These are phyloP conservation scores for Telmatochromis bifrenatus DNA, from an alignment of 2,113 vertebrate species.

Conservation along the genomic window DNA sequence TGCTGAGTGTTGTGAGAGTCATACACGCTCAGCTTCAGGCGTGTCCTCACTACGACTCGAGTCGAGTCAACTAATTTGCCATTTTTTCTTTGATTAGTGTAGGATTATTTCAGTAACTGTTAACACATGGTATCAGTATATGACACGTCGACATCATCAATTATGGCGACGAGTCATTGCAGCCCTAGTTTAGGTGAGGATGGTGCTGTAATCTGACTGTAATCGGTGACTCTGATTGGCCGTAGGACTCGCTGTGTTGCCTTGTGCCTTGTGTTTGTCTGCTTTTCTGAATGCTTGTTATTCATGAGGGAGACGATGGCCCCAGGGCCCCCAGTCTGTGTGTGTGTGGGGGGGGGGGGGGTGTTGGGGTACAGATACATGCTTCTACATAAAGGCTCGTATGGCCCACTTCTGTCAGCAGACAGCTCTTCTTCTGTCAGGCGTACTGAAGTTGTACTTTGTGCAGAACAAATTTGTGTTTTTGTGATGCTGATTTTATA, in stretches of 20 bases:
- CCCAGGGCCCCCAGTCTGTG: slow-evolving; percentile 36
- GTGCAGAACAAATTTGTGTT: not conserved
- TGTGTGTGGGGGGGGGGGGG: not conserved
- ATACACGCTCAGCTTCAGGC: not conserved
- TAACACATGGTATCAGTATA: accelerated
- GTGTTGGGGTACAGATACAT: not conserved
- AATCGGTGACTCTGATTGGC: not conserved
- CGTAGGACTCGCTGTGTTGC: accelerated
- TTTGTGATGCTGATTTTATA: not conserved
- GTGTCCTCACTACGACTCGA: not conserved
- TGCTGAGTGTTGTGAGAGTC: not conserved
- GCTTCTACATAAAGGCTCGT: not conserved
- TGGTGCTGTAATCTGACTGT: not conserved
- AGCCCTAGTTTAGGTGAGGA: accelerated
- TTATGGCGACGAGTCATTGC: not conserved
- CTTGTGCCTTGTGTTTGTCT: slow-evolving; percentile 15
- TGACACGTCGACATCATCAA: not conserved
- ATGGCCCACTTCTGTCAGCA: not conserved
- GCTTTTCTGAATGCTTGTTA: slow-evolving; percentile 58
- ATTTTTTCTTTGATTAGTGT: not conserved
- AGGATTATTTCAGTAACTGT: not conserved
- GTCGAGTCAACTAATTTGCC: not conserved
- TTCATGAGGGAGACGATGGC: slow-evolving; percentile 46
- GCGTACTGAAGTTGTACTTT: not conserved
- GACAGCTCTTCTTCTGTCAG: not conserved